Conservation (phyloP, 2,797 vertebrate species). For the Spheniscus humboldti region DNA sequence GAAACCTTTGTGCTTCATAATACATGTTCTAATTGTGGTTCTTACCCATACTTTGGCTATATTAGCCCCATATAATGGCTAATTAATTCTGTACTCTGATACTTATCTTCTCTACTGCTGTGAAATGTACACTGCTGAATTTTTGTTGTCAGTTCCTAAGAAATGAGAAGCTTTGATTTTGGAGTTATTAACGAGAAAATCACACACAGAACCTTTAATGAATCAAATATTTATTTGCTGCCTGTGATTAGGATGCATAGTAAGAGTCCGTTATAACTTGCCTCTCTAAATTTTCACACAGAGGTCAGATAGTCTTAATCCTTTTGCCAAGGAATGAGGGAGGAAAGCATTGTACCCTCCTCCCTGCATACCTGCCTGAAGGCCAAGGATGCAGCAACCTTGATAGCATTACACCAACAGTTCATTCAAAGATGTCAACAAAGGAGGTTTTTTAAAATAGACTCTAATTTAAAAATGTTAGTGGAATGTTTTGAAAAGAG, state of each 20-base stretch:
- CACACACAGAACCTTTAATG: not conserved
- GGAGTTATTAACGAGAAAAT: not conserved
- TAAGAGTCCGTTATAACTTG: not conserved
- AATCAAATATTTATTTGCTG: not conserved
- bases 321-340: not conserved
- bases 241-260: not conserved
- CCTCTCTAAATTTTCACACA: not conserved
- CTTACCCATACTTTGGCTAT: not conserved
- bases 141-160: not conserved
- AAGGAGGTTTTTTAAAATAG: not conserved
- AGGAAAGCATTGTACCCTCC: not conserved
- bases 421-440: not conserved
- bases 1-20: not conserved
- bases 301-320: not conserved
- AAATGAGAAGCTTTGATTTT: not conserved
- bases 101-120: not conserved
- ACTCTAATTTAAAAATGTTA: not conserved
- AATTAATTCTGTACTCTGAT: not conserved
- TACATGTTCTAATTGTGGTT: not conserved
- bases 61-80: not conserved
- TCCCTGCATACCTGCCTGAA: not conserved
- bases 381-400: not conserved
- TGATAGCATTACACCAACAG: not conserved
- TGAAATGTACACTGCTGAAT: not conserved
- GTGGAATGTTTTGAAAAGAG: not conserved